These are phyloP conservation scores for Caranx melampygus DNA, from an alignment of 2,113 vertebrate genomes.

Conservation along the genomic window DNA sequence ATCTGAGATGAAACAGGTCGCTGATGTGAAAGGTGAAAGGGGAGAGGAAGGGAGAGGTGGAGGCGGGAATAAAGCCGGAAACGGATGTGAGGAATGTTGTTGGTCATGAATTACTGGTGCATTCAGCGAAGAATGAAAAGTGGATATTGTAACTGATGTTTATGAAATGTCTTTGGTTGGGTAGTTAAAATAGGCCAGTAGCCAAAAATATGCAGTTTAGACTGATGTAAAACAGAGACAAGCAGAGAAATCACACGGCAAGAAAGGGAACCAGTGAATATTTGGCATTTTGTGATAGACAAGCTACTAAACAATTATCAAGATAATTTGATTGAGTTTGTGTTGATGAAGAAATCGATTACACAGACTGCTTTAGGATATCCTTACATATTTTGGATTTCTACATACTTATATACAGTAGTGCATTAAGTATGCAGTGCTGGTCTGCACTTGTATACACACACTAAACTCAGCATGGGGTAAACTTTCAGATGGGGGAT, in stretches of 20 bases:
- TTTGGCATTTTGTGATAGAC: not conserved
- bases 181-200: not conserved
- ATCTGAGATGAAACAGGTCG: slow-evolving; percentile 16
- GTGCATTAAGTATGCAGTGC: not conserved
- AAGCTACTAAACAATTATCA: not conserved
- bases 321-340: not conserved
- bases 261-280: too few relatives aligned
- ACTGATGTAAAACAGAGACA: too few relatives aligned
- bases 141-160: not conserved
- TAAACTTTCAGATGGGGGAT: slow-evolving; percentile 55
- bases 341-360: not conserved
- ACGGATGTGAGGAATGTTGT: slow-evolving; percentile 52
- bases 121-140: slow-evolving; percentile 6
- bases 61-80: slow-evolving; percentile 36
- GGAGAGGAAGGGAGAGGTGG: slow-evolving; percentile 57
- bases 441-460: not conserved
- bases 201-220: not conserved
- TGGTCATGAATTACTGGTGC: slow-evolving; percentile 10
- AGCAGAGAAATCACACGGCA: too few relatives aligned
- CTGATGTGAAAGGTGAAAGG: slow-evolving; percentile 44
- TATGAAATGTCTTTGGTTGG: not conserved
- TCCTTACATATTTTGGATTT: too few relatives aligned
- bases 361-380: not conserved
- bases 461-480: slow-evolving; percentile 32
- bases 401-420: not conserved